A percentile compares a stretch with the other conserved stretches of the same genome.
These are phyloP conservation scores for Seira musarum DNA, from an alignment of 2,888 invertebrate species.

Conservation along the genomic window DNA sequence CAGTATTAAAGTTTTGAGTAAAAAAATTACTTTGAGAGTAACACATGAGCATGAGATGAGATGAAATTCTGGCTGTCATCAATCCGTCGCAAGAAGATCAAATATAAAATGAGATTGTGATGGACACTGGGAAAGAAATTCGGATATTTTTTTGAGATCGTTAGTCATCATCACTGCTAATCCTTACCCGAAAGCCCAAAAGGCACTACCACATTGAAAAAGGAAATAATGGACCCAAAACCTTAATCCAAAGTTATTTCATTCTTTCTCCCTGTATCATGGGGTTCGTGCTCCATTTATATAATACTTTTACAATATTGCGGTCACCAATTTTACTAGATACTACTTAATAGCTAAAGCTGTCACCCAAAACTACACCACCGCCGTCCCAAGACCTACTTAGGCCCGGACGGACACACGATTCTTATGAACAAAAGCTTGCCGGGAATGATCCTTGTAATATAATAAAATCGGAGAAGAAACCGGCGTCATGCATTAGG, in stretches of 20 bases:
- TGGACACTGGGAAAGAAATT: not conserved
- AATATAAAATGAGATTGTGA: not conserved
- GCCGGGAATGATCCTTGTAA: constrained; percentile 6
- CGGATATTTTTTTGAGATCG: constrained; percentile 14
- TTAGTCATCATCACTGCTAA: constrained; percentile 29
- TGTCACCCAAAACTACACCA: constrained; percentile 43
- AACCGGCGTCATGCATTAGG: constrained; percentile 45
- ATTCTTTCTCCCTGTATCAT: not conserved
- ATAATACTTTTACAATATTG: constrained; percentile 42
- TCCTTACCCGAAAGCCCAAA: not conserved
- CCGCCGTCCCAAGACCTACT: no score
- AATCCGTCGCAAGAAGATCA: no score
- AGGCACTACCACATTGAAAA: no score
- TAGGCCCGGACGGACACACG: no score
- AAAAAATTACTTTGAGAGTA: no score
- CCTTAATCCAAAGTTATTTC: not conserved
- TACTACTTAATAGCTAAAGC: constrained; percentile 44
- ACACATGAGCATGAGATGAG: no score
- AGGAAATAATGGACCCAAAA: not conserved
- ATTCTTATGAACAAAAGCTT: no score
- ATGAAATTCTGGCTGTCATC: no score
- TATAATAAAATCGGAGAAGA: constrained; percentile 25
- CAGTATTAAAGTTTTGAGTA: not conserved
- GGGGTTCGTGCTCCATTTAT: constrained; percentile 27
- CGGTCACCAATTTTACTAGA: constrained; percentile 46